A percentile compares a stretch with the other conserved stretches of the same genome.
Evolutionary conservation across 92 coral and sea anemone species (phyloP).

Genomic region (Epizoanthus scotinus): DNA sequence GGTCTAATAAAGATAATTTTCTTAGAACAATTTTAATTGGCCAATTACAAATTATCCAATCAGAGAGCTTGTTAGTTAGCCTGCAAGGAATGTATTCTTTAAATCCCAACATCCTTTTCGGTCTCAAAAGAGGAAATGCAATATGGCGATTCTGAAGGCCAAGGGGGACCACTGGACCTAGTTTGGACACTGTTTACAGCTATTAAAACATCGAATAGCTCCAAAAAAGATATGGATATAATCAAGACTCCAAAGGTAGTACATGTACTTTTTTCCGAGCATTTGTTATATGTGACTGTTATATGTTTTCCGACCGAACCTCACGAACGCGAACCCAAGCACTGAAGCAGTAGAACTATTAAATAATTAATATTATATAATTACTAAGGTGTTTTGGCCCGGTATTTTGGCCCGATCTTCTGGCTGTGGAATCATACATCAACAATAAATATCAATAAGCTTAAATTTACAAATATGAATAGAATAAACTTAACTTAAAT

Average conservation of each 20-base stretch:
- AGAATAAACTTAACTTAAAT: too few species aligned
- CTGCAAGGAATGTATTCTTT: background rate
- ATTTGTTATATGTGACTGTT: background rate
- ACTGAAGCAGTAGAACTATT: too few species aligned
- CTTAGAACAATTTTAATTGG: slow-evolving; percentile 23
- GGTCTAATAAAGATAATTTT: background rate
- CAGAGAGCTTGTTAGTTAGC: slow-evolving; percentile 15
- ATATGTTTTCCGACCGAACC: too few species aligned
- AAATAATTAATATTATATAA: too few species aligned
- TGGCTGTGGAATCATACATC: too few species aligned
- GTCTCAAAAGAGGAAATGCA: slow-evolving; percentile 41
- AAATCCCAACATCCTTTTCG: slow-evolving; percentile 14
- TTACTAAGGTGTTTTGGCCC: too few species aligned
- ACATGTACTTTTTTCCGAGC: background rate
- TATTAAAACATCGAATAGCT: background rate
- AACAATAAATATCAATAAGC: too few species aligned
- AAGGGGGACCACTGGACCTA: background rate
- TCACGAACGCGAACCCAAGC: too few species aligned
- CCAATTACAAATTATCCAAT: slow-evolving; percentile 9
- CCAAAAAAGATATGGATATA: slow-evolving; percentile 13
- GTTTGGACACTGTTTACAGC: background rate
- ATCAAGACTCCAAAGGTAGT: slow-evolving; percentile 41
- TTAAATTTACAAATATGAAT: too few species aligned
- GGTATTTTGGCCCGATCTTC: too few species aligned
- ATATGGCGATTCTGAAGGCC: slow-evolving; percentile 16